Evolutionary conservation across 2,797 vertebrate genomes (phyloP), one percentile per base, ranked within the genome.

Genomic region (Melanotaenia nigrans): DNA sequence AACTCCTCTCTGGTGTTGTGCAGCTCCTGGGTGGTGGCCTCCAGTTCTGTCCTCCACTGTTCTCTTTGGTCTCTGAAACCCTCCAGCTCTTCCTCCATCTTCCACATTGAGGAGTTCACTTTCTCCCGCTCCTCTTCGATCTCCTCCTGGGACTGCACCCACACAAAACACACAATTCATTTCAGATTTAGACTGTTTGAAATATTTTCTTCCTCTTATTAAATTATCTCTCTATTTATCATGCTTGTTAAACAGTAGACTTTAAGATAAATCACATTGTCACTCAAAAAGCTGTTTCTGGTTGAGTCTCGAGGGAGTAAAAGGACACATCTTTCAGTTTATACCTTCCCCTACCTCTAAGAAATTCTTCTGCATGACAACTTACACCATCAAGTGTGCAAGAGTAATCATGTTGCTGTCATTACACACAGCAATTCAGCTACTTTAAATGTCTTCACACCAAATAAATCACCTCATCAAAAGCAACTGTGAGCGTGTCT

Each of bases 101-200:
- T 93, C 62, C 94, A 78, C 49, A 99, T 89, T 32, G 96, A 91
- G 0, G 85, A 5, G 4, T 95, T 96, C 64, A 98, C 95, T 78
- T 94, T 94, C 92, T 97, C 94, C 57, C 93, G 92, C 93, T 98
- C 96, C 0, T 94, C 92, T 73, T 98, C 97, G 24, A 98, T 91
- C 55, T 85, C 91, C 67, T 94, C 94, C 66, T 97, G 96, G 20
- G 96, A 96, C 97, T 98, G 68, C 32, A 3, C 70, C 38, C 20
- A 18, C 47, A 67, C 3, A 49, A 67, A 20, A 63, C 18, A 70
- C 3, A 65, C 5, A n/a, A 4, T 61, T 68, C 16, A 11, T 25
- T n/a, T 62, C 16, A 24, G 16, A 40, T 16, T 66, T 10, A 64
- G 45, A 24, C 12, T 16, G 20, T 49, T 42, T 33, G 53, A 28